A percentile compares a stretch with the other conserved stretches of the same genome.
Evolutionary conservation across 2,797 vertebrate species (phyloP).

Genomic region (Lycodopsis pacificus): DNA sequence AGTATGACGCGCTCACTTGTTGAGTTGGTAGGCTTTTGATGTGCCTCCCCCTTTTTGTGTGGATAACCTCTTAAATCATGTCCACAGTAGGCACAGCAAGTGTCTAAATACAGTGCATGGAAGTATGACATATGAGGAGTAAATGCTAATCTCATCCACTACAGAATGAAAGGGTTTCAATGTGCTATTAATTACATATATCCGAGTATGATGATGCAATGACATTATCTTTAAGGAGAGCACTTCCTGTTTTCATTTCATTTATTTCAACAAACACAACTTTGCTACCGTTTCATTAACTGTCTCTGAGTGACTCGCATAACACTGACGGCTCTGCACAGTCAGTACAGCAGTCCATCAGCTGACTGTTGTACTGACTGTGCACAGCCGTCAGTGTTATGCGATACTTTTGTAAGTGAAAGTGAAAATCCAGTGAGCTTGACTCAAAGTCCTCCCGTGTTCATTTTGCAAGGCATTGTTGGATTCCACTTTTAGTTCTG

Average conservation of each 20-base stretch:
- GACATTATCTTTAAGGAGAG: background rate
- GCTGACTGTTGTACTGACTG: too few relatives aligned
- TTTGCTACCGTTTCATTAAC: background rate
- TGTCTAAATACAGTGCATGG: background rate
- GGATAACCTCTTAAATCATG: background rate
- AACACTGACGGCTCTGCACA: too few relatives aligned
- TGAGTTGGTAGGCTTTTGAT: too few relatives aligned
- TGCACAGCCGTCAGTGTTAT: too few relatives aligned
- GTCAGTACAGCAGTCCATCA: too few relatives aligned
- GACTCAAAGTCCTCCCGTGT: background rate
- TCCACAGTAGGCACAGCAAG: too few relatives aligned
- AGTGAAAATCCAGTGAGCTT: background rate
- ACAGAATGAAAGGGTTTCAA: too few relatives aligned
- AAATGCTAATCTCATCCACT: background rate
- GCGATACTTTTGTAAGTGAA: background rate
- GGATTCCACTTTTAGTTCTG: background rate
- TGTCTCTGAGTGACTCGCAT: background rate
- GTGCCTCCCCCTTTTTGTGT: background rate
- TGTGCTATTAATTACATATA: too few relatives aligned
- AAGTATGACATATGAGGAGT: background rate
- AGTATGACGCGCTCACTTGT: background rate
- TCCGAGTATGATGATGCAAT: background rate
- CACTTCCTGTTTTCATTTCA: background rate
- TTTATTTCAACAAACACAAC: background rate
- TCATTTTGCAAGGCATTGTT: background rate